Base-by-base conservation (phyloP, 2,113 vertebrate species). In the Osmerus mordax region DNA sequence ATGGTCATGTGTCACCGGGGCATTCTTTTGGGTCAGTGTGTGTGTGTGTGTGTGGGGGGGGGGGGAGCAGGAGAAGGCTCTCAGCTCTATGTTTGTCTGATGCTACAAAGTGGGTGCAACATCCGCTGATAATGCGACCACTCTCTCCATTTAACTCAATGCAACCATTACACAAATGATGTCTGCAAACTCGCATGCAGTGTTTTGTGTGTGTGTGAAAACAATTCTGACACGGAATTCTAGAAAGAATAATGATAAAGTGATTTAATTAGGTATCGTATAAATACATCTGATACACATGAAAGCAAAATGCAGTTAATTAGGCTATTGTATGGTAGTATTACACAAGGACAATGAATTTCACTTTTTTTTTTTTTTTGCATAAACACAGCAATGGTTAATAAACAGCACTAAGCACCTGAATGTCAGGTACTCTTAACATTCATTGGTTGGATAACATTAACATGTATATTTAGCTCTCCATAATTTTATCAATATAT, bases 101-200 rank as follows among this genome's bases (percentile, higher is more conserved):
- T 56, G 74, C 78, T 81, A 72, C 14, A 36, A 66, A 41, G 66
- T 28, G 61, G 18, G 28, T 69, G 79, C 36, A 14, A 69, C 16
- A 36, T 32, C 29, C 53, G 3, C 32, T 62, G 70, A 56, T 71
- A 52, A 61, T 75, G 67, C 75, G 83, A 83, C 80, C 78, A 74
- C 74, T 71, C 21, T 15, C 23, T 62, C 13, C 0, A 7, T 64
- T 64, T 2, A 47, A 9, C 41, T 47, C 41, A 47, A 1, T 47
- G 41, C 41, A 47, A 12, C 5, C 16, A 3, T 14, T 0, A 64
- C 62, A 7, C 25, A 64, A 63, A 28, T 1, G 3, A 18, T 56
- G 15, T 56, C 15, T 56, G 14, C n/a, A 8, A 8, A 1, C 25
- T 3, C 18, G 1, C 25, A 18, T 19, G 6, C 62, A 9, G 55